Conservation (phyloP, 1,140 invertebrate genomes). For the Patella vulgata region DNA sequence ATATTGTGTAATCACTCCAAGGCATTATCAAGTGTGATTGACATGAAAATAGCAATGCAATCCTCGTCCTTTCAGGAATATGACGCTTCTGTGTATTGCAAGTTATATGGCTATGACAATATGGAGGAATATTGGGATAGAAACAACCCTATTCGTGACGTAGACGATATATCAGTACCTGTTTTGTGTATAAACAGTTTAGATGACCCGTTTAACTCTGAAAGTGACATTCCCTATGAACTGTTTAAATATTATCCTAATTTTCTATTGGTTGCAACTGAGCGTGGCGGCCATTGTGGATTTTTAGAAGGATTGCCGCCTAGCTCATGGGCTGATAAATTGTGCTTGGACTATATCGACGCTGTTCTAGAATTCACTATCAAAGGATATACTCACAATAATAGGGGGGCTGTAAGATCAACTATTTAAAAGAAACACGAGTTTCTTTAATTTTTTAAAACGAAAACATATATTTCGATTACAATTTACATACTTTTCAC, state of each 20-base stretch:
- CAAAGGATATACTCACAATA: slow-evolving; percentile 6
- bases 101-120: slow-evolving; percentile 38
- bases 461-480: too few relatives aligned
- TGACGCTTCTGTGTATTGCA: slow-evolving; percentile 43
- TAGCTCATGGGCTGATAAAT: slow-evolving; percentile 45
- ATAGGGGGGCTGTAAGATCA: too few relatives aligned
- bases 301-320: slow-evolving; percentile 41
- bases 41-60: slow-evolving; percentile 31
- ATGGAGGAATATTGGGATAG: slow-evolving; percentile 58
- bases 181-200: slow-evolving; percentile 53
- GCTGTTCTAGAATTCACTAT: slow-evolving; percentile 49
- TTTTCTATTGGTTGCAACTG: slow-evolving; percentile 49
- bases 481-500: too few relatives aligned
- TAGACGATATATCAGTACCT: slow-evolving; percentile 58
- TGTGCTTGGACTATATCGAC: slow-evolving; percentile 46
- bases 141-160: slow-evolving; percentile 57
- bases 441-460: too few relatives aligned
- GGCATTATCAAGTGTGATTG: slow-evolving; percentile 37
- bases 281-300: slow-evolving; percentile 58
- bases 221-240: slow-evolving; percentile 48
- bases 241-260: slow-evolving; percentile 57
- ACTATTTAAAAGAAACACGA: too few relatives aligned
- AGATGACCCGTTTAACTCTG: slow-evolving; percentile 52
- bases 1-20: slow-evolving; percentile 38
- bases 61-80: slow-evolving; percentile 36